Percentiles rank a stretch among this genome's conserved stretches.
phyloP scores from a whole-genome alignment of 2,888 invertebrate species.

The Ecdyonurus torrentis region DNA sequence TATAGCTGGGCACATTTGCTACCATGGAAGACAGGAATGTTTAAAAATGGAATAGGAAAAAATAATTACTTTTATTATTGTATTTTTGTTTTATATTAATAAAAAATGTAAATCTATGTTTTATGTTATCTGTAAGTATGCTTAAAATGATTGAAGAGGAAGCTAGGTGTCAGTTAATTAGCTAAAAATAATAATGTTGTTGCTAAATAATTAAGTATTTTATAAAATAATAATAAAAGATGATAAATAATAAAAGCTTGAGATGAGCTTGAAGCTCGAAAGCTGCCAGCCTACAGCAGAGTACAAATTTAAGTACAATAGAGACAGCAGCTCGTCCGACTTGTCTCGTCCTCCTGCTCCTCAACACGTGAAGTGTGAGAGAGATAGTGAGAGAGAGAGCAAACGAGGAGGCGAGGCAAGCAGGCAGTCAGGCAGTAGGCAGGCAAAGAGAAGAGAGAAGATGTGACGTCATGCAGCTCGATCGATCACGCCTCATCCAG shows the following conservation, averaged over 20 bases:
- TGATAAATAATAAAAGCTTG: background rate
- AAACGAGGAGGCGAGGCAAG: constrained; percentile 4
- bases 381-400: constrained; percentile 8
- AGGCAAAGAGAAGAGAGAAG: constrained; percentile 12
- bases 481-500: background rate
- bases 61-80: background rate
- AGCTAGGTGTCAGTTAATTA: no score
- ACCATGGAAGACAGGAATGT: background rate
- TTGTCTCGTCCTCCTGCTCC: background rate
- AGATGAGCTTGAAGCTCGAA: background rate
- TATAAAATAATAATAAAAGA: background rate
- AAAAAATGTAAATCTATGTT: background rate
- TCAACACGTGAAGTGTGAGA: constrained; percentile 8
- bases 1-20: background rate
- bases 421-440: constrained; percentile 13
- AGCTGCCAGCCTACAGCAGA: no score
- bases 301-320: background rate
- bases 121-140: no score
- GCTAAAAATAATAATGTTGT: no score
- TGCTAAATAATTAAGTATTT: no score
- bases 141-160: no score
- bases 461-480: background rate
- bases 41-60: background rate
- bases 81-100: background rate
- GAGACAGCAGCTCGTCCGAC: background rate